Percentiles rank a stretch among this genome's conserved stretches.
Evolutionary conservation across 2,113 vertebrate genomes (phyloP).

Genomic region (Columbina picui): DNA sequence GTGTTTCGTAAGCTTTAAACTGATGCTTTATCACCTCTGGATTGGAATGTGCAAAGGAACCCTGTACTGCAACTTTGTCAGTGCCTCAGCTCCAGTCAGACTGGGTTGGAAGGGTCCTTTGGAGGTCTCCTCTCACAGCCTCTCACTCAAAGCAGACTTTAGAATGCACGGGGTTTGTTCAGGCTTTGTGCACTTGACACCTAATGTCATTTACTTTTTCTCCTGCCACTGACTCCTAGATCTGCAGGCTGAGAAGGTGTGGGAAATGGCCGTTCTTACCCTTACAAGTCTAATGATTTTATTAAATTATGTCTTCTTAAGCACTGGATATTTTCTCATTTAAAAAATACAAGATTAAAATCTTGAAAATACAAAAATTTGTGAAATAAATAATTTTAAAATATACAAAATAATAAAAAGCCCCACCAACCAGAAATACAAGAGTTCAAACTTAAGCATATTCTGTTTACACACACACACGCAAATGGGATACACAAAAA

Average conservation of each 20-base stretch:
- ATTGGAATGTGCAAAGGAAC: background rate
- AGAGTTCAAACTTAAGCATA: background rate
- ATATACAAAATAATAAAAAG: too few species aligned
- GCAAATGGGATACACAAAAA: background rate
- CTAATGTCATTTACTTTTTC: accelerated
- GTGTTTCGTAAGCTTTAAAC: background rate
- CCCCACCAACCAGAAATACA: background rate
- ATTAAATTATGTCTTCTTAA: background rate
- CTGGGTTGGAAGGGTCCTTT: background rate
- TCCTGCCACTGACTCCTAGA: background rate
- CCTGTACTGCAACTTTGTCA: background rate
- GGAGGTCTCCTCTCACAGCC: background rate
- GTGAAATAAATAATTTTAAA: background rate
- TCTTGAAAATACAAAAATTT: background rate
- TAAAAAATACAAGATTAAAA: background rate
- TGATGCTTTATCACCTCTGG: background rate
- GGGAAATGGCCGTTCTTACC: background rate
- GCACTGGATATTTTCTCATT: background rate
- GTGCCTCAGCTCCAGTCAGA: background rate
- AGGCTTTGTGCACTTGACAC: background rate
- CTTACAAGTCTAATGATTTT: background rate
- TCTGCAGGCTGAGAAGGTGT: background rate
- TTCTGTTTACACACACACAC: background rate
- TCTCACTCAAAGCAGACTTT: background rate
- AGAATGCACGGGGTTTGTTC: background rate